Evolutionary conservation across 1,140 invertebrate genomes (phyloP).

Genomic region (Forficula auricularia): DNA sequence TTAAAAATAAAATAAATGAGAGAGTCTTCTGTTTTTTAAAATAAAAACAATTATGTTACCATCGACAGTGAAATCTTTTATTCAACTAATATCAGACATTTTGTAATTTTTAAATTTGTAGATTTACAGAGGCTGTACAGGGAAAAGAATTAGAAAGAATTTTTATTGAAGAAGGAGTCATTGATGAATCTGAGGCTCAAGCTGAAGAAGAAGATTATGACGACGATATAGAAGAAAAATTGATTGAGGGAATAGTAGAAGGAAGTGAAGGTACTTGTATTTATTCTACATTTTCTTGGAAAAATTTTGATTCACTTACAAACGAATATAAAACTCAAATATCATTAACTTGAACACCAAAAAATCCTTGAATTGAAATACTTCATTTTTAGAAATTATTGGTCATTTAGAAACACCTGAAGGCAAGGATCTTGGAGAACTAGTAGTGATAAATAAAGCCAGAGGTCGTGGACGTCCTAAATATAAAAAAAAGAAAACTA

Average conservation of each 20-base stretch:
- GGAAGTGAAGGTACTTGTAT: neutral
- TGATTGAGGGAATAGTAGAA: conserved; percentile 9
- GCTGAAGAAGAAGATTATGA: conserved; percentile 22
- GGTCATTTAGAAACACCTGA: conserved; percentile 43
- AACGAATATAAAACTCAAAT: too few species aligned
- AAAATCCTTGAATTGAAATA: neutral
- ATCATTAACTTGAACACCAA: too few species aligned
- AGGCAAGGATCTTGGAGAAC: conserved; percentile 37
- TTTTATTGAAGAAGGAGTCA: conserved; percentile 50
- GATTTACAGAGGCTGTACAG: conserved; percentile 47
- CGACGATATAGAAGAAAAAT: conserved; percentile 5
- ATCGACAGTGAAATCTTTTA: too few species aligned
- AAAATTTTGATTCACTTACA: too few species aligned
- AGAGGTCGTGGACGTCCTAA: conserved; percentile 34
- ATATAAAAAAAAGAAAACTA: conserved; percentile 24
- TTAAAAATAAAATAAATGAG: too few species aligned
- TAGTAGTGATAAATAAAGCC: conserved; percentile 38
- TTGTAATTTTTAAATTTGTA: too few species aligned
- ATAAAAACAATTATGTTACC: too few species aligned
- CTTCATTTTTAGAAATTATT: conserved; percentile 33
- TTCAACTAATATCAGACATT: too few species aligned
- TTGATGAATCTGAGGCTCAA: conserved; percentile 36
- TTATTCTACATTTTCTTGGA: too few species aligned
- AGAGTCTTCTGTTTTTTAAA: too few species aligned
- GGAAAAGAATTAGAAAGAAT: conserved; percentile 55